These are phyloP conservation scores for Stegastes partitus DNA, from an alignment of 2,113 vertebrate species.

Conservation along the genomic window DNA sequence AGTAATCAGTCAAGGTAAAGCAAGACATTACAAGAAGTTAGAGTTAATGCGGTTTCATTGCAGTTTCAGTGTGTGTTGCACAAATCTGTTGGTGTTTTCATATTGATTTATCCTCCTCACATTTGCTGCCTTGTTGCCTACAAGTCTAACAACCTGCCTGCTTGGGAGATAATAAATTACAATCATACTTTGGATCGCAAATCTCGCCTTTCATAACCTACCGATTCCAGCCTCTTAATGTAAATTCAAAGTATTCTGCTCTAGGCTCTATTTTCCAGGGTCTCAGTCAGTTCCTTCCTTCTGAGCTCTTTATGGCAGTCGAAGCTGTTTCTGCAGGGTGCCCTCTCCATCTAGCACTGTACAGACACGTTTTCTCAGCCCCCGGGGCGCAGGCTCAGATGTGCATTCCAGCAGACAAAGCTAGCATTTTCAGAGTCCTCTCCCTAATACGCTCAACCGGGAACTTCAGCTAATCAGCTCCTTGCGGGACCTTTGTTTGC, in stretches of 20 bases:
- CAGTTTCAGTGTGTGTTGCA: neutral
- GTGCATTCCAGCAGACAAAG: constrained; percentile 86
- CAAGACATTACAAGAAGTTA: no score
- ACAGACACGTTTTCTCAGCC: constrained; percentile 87
- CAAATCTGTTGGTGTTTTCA: neutral
- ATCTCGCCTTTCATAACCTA: constrained; percentile 19
- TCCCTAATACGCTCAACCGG: constrained; percentile 49
- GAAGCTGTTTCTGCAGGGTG: constrained; percentile 77
- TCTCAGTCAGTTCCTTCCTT: constrained; percentile 46
- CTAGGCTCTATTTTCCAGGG: constrained; percentile 41
- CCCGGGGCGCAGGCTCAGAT: constrained; percentile 80
- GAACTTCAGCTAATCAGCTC: constrained; percentile 51
- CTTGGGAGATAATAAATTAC: neutral
- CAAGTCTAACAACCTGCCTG: neutral
- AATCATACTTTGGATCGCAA: neutral
- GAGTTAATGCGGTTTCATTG: neutral
- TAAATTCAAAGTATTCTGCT: constrained; percentile 33
- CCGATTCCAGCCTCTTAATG: constrained; percentile 14
- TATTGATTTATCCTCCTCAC: neutral
- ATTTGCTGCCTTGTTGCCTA: neutral
- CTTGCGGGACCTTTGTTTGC: constrained; percentile 32
- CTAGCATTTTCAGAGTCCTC: constrained; percentile 80
- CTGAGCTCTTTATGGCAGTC: constrained; percentile 56
- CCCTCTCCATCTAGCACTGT: constrained; percentile 80
- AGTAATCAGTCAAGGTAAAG: no score